Evolutionary conservation across 2,113 vertebrate species (phyloP), one percentile per base, ranked within the genome.

Genomic region (Plecturocebus donacophilus): DNA sequence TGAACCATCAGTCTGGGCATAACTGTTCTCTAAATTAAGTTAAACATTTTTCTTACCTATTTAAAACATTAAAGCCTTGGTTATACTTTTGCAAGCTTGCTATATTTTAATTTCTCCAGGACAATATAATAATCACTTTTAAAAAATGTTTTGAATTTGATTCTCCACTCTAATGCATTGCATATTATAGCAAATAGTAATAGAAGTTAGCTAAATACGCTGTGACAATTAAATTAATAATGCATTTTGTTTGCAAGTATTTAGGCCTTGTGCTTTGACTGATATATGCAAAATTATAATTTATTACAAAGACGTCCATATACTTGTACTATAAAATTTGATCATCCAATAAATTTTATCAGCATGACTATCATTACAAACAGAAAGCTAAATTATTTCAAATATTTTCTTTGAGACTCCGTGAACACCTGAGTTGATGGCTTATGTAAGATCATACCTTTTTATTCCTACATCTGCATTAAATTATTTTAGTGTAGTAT

Each of bases 261-360:
- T 99, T 99, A 99, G 99, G 99, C 99, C 99, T 99, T 98, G 98
- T 99, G 98, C 99, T 99, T 99, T 99, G 99, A 99, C 99, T 99
- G 99, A 99, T 99, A 99, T 99, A 99, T 99, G 99, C 99, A 99
- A 99, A 99, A 99, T 99, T 99, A 99, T 99, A 99, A 99, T 99
- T 99, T 99, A 99, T 99, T 99, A 99, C 99, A 99, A 99, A 99
- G 99, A 99, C 99, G 99, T 99, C 99, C 99, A 99, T 99, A 98
- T 99, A 99, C 99, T 99, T 99, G 98, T 99, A 99, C 98, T 99
- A 97, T 98, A 97, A 99, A 99, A 98, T 99, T 99, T 99, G 99
- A 99, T 99, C 99, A 99, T 99, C 98, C 99, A 99, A 99, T 99
- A 99, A 99, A 99, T 99, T 98, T 99, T 99, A 99, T 99, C 99